phyloP scores from a whole-genome alignment of 2,797 vertebrate species.

The Chelmon rostratus region DNA sequence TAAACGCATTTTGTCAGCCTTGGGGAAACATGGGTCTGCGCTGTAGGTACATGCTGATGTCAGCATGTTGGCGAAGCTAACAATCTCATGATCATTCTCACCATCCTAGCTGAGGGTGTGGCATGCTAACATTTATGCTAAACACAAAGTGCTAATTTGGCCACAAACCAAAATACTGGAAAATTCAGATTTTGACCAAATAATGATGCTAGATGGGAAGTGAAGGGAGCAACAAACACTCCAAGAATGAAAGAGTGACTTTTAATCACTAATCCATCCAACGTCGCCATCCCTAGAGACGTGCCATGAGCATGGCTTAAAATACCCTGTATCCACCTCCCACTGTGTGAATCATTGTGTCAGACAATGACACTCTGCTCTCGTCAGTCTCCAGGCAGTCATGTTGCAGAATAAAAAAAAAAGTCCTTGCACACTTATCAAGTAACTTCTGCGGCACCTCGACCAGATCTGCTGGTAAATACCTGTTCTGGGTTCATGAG shows the following conservation, averaged over 20 bases:
- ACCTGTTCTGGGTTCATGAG: neutral
- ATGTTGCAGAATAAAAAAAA: neutral
- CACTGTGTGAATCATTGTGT: neutral
- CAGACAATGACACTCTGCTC: neutral
- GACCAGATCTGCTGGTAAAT: neutral
- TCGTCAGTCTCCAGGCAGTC: neutral
- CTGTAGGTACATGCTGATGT: neutral
- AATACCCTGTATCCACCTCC: neutral
- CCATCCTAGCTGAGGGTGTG: too few relatives aligned
- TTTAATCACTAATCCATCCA: neutral
- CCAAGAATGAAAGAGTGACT: too few relatives aligned
- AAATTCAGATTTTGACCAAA: neutral
- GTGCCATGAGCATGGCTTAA: neutral
- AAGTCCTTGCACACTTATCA: neutral
- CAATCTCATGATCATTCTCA: neutral
- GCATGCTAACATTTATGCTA: neutral
- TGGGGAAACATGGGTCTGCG: neutral
- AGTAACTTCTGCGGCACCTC: neutral
- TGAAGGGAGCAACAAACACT: neutral
- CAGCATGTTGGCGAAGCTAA: neutral
- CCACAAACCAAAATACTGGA: neutral
- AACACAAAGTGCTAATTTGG: neutral
- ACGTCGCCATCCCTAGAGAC: neutral
- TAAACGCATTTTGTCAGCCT: neutral
- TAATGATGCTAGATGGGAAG: neutral